These are phyloP conservation scores for Porphyrio hochstetteri DNA, from an alignment of 2,113 vertebrate genomes.

Conservation along the genomic window DNA sequence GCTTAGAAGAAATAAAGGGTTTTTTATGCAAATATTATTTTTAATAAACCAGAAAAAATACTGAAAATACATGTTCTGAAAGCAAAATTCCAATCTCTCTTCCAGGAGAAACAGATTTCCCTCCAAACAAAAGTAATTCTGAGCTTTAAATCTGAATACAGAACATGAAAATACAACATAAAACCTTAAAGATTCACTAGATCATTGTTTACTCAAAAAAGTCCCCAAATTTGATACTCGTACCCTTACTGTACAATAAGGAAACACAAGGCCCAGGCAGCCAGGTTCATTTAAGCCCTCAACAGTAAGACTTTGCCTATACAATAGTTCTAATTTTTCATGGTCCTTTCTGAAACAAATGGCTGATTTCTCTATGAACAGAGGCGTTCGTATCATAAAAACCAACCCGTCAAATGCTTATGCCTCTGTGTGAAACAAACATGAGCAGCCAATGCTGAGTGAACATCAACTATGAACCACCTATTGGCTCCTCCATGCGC, in stretches of 20 bases:
- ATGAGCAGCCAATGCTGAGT: not conserved
- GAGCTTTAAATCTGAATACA: constrained; percentile 14
- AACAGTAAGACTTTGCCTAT: not conserved
- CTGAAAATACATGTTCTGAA: constrained; percentile 22
- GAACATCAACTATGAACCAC: not conserved
- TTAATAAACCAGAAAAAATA: constrained; percentile 54
- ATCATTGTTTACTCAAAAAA: not conserved
- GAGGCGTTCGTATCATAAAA: not conserved
- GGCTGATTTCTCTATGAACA: not conserved
- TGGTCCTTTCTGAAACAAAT: not conserved
- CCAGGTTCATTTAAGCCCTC: not conserved
- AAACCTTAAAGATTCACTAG: not conserved
- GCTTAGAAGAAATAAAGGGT: constrained; percentile 27
- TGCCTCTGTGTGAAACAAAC: not conserved
- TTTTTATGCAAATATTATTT: constrained; percentile 60
- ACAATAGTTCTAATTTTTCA: not conserved
- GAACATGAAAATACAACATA: not conserved
- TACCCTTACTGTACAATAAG: not conserved
- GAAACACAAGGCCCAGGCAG: not conserved
- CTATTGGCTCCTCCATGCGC: not conserved
- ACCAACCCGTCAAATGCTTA: not conserved
- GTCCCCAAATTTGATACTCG: not conserved
- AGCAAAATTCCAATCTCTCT: not conserved
- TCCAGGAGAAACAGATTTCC: not conserved
- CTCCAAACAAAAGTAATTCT: not conserved